These are phyloP conservation scores for Asarcornis scutulata DNA, from an alignment of 2,113 vertebrate species.

Conservation along the genomic window DNA sequence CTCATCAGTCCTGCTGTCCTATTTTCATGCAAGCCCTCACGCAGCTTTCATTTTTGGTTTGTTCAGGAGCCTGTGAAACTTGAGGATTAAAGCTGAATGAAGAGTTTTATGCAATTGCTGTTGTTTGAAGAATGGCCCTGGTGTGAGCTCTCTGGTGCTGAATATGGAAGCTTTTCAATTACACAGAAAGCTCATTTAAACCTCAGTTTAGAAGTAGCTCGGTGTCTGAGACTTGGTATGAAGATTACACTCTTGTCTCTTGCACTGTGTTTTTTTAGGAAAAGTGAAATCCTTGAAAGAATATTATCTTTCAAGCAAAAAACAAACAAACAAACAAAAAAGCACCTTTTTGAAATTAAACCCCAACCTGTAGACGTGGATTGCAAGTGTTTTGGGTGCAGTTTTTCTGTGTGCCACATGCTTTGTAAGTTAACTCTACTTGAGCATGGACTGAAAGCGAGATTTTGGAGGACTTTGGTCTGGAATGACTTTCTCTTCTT, in stretches of 20 bases:
- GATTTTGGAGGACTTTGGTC: neutral
- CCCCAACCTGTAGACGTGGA: neutral
- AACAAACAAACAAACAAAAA: neutral
- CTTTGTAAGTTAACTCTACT: neutral
- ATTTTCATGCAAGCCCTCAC: neutral
- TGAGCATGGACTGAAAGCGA: accelerated
- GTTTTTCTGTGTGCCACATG: neutral
- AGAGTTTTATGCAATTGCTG: neutral
- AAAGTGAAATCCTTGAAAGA: neutral
- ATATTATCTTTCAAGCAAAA: neutral
- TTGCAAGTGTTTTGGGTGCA: neutral
- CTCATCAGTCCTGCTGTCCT: neutral
- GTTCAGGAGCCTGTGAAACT: neutral
- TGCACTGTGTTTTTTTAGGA: neutral
- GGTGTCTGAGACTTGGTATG: neutral
- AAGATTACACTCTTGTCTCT: neutral
- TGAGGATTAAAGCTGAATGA: neutral
- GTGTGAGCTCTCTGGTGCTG: neutral
- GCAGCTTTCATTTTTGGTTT: neutral
- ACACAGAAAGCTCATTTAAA: neutral
- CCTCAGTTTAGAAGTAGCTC: neutral
- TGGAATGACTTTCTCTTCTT: neutral
- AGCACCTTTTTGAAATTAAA: neutral
- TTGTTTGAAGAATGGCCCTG: neutral
- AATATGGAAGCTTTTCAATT: accelerated